Conservation (phyloP, 2,797 vertebrate genomes). For the Serranus cabrilla region DNA sequence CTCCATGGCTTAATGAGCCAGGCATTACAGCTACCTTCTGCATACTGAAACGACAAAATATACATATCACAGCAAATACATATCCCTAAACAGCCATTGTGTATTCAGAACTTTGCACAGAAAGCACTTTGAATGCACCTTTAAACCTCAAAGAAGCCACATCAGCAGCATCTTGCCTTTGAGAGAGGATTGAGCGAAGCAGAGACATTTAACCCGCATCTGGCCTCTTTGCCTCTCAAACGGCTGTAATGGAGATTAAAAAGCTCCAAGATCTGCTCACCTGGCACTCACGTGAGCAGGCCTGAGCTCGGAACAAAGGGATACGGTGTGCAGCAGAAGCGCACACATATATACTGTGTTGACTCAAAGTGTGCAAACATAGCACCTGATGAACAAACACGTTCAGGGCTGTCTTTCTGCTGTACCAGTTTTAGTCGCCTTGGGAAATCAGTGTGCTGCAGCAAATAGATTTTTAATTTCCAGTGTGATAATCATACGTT, state of each 20-base stretch:
- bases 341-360: conserved; percentile 42
- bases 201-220: conserved; percentile 52
- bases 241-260: conserved; percentile 71
- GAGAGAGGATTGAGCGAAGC: conserved; percentile 59
- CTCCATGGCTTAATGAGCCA: conserved; percentile 23
- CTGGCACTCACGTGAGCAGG: conserved; percentile 57
- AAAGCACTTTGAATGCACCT: conserved; percentile 70
- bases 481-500: conserved; percentile 46
- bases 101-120: conserved; percentile 59
- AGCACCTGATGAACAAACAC: conserved; percentile 55
- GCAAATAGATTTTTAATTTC: conserved; percentile 45
- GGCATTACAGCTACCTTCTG: conserved; percentile 20
- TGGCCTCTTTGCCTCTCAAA: conserved; percentile 45
- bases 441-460: conserved; percentile 46
- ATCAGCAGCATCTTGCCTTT: conserved; percentile 76
- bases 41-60: conserved; percentile 39
- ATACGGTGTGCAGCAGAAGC: conserved; percentile 39
- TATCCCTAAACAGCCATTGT: conserved; percentile 56
- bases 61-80: conserved; percentile 44
- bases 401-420: background rate
- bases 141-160: conserved; percentile 66
- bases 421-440: conserved; percentile 36
- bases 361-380: conserved; percentile 69
- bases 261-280: conserved; percentile 70
- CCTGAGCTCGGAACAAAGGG: conserved; percentile 37